A percentile compares a stretch with the other conserved stretches of the same genome.
phyloP scores from a whole-genome alignment of 2,113 vertebrate genomes.

The Cyprinus carpio region DNA sequence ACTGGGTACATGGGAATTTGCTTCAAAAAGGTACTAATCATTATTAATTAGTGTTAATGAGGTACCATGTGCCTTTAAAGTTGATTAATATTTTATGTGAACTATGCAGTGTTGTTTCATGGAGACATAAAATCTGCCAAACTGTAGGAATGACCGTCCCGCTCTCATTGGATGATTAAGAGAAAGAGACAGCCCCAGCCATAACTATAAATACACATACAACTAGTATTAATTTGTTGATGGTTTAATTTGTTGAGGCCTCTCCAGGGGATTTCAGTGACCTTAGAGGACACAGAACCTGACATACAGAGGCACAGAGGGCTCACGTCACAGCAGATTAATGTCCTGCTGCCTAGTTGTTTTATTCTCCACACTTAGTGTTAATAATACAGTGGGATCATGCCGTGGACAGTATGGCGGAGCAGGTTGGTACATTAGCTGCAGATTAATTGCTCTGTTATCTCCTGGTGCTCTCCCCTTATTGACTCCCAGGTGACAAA shows the following conservation, averaged over 20 bases:
- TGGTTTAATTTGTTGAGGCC: constrained; percentile 19
- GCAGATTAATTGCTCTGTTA: constrained; percentile 62
- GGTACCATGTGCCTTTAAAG: background rate
- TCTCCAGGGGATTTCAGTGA: constrained; percentile 44
- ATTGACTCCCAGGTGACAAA: constrained; percentile 52
- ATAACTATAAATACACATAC: too few relatives aligned
- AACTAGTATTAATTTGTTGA: too few relatives aligned
- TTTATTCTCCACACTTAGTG: constrained; percentile 66
- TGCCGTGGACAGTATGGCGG: constrained; percentile 57
- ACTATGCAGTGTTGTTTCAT: background rate
- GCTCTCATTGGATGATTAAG: background rate
- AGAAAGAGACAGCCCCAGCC: too few relatives aligned
- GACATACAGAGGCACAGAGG: constrained; percentile 54
- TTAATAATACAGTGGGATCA: constrained; percentile 70
- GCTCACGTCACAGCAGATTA: constrained; percentile 66
- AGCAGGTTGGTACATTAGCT: constrained; percentile 60
- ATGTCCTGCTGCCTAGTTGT: constrained; percentile 64
- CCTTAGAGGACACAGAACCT: constrained; percentile 42
- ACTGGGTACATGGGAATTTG: background rate
- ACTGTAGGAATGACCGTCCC: background rate
- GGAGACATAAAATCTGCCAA: background rate
- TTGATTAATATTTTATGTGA: background rate
- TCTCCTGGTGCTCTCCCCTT: constrained; percentile 26
- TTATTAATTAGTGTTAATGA: background rate
- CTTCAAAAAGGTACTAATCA: background rate